Evolutionary conservation across 2,113 vertebrate species (phyloP), one percentile per base, ranked within the genome.

Genomic region (Alexandromys fortis): DNA sequence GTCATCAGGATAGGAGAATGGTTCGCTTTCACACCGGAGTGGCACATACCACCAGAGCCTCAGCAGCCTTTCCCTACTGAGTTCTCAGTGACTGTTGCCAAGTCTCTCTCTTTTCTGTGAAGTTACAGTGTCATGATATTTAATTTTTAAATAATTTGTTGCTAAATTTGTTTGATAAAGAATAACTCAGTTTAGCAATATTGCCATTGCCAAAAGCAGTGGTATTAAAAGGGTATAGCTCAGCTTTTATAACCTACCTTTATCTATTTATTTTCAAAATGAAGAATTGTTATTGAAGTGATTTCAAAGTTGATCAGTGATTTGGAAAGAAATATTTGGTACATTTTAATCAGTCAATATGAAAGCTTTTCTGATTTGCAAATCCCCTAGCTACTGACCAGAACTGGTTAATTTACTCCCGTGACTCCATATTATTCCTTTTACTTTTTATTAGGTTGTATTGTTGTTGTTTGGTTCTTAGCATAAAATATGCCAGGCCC

Each of bases 241-340:
- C 55, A 86, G 8, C 11, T 87, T 90, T 83, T 38, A 65, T 5
- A 28, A 68, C 52, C 19, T 87, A 12, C 68, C n/a, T 87, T 87
- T 68, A n/a, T 28, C 14, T 65, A 81, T 75, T 63, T 63, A 73
- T 76, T 91, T 85, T 7, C 3, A 85, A 24, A 88, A 82, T 77
- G 28, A 89, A 61, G 0, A 91, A 13, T 86, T 94, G 14, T 47
- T 79, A 86, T 72, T 86, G 91, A 86, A 85, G 30, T 19, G 94
- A 14, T 38, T 85, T 94, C 45, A 52, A 38, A 63, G 58, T 52
- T 94, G 28, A 94, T 11, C 22, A 63, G 4, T n/a, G 14, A 49
- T 90, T 49, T 78, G 68, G 19, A 30, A 87, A 47, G 86, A 91
- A 81, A 70, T 79, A 42, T 21, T 83, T 52, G 30, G 13, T 75